Base-by-base conservation (phyloP, 2,113 vertebrate genomes). In the Empidonax traillii region DNA sequence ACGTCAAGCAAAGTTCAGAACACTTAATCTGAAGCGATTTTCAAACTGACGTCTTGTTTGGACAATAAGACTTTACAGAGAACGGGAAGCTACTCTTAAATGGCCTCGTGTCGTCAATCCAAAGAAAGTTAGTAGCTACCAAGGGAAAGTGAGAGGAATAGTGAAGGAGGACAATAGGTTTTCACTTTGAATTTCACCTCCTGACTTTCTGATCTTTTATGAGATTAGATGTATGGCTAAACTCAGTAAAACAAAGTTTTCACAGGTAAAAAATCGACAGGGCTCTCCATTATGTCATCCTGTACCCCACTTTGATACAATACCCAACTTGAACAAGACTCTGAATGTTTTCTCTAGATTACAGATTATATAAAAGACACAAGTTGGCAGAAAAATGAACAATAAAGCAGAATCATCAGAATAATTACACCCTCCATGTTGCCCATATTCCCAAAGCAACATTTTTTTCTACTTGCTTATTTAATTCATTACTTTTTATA, bases 21-120 rank as follows among this genome's bases (percentile, higher is more conserved):
- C 71, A 83, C 44, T 85, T 87, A 87, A 91, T 85, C 87, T 66
- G 53, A 91, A 96, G 23, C n/a, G 53, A 78, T 78, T 58, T 85
- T 93, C 44, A 68, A 56, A 72, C 14, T 27, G 69, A 82, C 69
- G 39, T 65, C 58, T 51, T 74, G n/a, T 56, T 81, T 33, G 67
- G 49, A 61, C 44, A 94, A 23, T 8, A 74, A 8, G 44, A 63
- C 41, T 89, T 92, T n/a, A 91, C 6, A 39, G 53, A 72, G n/a
- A 82, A n/a, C 0, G 4, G n/a, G 62, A 46, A 95, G 41, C 53
- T 41, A 62, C n/a, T 68, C 49, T 43, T 27, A 11, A 89, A 63
- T 28, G 78, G 53, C 37, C 46, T 73, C 43, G 10, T 37, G 43
- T 68, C 47, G 43, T 68, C 47, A 85, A 56, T 49, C 37, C 87